Conservation (phyloP, 2,888 invertebrate genomes). For the Willowsia nigromaculata region DNA sequence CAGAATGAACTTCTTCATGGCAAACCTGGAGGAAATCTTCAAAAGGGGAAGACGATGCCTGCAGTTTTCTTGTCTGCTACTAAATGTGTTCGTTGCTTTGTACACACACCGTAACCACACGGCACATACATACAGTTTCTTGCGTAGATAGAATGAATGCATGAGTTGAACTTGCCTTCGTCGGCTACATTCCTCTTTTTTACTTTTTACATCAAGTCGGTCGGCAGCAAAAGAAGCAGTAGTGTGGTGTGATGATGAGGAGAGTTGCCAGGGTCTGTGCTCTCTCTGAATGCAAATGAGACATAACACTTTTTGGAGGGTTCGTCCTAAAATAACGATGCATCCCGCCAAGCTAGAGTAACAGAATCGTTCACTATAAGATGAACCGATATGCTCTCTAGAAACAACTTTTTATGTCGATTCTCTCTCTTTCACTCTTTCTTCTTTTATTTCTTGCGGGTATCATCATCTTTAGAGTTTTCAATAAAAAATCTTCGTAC, state of each 20-base stretch:
- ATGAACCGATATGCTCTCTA: not conserved
- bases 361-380: constrained; percentile 16
- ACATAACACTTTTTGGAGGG: constrained; percentile 60
- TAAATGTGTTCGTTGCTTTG: not conserved
- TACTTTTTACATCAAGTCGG: not conserved
- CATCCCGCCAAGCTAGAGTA: not conserved
- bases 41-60: constrained; percentile 8
- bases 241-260: constrained; percentile 54
- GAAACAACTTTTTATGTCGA: constrained; percentile 36
- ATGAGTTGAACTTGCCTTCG: constrained; percentile 59
- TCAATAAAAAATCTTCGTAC: constrained; percentile 15
- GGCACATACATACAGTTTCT: not conserved
- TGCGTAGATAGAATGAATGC: constrained; percentile 34
- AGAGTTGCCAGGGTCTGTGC: constrained; percentile 52
- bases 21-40: constrained; percentile 24
- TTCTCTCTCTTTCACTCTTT: not conserved
- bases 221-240: not conserved
- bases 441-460: constrained; percentile 19
- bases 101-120: constrained; percentile 6
- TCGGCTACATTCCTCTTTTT: constrained; percentile 14
- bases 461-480: constrained; percentile 24
- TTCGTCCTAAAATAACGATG: constrained; percentile 42
- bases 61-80: constrained; percentile 9
- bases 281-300: constrained; percentile 77
- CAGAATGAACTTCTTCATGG: constrained; percentile 24